These are phyloP conservation scores for Parazoanthus atlanticus DNA, from an alignment of 92 coral and sea anemone species.

Conservation along the genomic window DNA sequence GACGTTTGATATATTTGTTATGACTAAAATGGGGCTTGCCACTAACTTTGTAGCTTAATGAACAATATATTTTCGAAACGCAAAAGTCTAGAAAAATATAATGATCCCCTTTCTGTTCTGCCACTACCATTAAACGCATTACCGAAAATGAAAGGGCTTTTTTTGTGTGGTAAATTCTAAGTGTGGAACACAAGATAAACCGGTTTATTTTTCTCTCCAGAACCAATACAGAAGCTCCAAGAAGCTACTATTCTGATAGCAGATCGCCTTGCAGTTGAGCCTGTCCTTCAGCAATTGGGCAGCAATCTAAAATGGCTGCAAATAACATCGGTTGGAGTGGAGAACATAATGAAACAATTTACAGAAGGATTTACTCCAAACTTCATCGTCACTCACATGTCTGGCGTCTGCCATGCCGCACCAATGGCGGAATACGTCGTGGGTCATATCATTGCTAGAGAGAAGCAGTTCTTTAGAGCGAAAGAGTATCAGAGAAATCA, in stretches of 20 bases:
- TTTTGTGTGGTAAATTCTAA: no score
- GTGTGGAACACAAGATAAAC: background rate
- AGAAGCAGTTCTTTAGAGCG: conserved; percentile 62
- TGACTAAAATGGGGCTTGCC: no score
- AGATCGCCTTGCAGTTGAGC: background rate
- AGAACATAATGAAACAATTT: conserved; percentile 41
- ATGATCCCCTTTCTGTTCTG: no score
- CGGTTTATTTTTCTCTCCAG: background rate
- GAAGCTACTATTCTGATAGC: conserved; percentile 16
- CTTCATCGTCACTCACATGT: conserved; percentile 67
- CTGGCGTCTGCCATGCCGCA: conserved; percentile 70
- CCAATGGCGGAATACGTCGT: conserved; percentile 82
- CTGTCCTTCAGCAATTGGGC: conserved; percentile 47
- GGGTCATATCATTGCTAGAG: conserved; percentile 87
- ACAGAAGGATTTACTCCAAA: conserved; percentile 50
- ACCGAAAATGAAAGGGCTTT: no score
- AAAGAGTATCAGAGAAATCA: conserved; percentile 66
- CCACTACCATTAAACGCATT: no score
- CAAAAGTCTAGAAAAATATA: no score
- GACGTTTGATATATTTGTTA: no score
- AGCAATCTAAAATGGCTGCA: conserved; percentile 82
- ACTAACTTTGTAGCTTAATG: no score
- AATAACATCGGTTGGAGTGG: conserved; percentile 78
- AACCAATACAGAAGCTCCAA: background rate
- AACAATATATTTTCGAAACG: no score